Conservation (phyloP, 2,888 invertebrate genomes). For the Pristionchus maxplancki region DNA sequence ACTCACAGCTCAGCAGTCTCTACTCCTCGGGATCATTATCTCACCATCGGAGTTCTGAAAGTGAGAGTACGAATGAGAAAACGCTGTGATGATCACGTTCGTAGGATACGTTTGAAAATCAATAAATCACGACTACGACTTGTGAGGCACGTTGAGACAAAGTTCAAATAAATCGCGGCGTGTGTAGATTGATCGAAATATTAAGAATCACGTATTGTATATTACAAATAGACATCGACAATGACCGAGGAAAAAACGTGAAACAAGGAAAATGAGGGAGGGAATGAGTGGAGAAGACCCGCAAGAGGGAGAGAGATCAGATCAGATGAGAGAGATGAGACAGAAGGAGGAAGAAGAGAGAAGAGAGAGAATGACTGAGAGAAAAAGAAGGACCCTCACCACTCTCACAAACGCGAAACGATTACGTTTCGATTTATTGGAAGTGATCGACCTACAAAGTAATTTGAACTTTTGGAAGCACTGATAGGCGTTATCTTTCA, state of each 20-base stretch:
- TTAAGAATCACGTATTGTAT: neutral
- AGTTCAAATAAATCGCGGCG: too few relatives aligned
- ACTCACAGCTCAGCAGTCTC: conserved; percentile 27
- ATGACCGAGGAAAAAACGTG: neutral
- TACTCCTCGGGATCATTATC: conserved; percentile 6
- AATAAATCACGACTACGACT: too few relatives aligned
- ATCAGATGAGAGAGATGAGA: conserved; percentile 26
- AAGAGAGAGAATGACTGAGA: conserved; percentile 25
- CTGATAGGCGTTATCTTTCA: neutral
- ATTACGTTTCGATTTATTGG: neutral
- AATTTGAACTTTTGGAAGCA: neutral
- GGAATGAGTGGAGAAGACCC: neutral
- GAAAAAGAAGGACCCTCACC: neutral
- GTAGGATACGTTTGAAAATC: too few relatives aligned
- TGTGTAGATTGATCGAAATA: neutral
- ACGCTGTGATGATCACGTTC: too few relatives aligned
- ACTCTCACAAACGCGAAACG: conserved; percentile 31
- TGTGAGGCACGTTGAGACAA: too few relatives aligned
- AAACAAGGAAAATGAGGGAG: neutral
- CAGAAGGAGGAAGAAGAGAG: conserved; percentile 12
- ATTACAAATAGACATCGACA: neutral
- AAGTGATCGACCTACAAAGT: neutral
- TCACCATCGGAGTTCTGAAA: neutral
- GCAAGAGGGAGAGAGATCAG: conserved; percentile 29
- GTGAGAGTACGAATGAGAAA: neutral